Evolutionary conservation across 64 coral and sea anemone genomes (phyloP).

Genomic region (Montipora capricornis): DNA sequence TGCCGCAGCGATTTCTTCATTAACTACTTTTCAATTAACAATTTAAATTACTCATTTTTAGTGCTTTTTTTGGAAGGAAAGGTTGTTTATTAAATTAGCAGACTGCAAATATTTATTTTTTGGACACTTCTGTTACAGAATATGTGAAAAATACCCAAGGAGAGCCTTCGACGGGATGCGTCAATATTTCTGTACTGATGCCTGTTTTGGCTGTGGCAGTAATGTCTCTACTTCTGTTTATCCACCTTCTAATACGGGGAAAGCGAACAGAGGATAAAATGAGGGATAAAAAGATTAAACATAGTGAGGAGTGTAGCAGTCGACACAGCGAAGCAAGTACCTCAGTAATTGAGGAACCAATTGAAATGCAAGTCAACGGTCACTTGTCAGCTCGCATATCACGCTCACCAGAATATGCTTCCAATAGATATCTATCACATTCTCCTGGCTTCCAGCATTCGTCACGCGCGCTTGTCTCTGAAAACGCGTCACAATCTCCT

Average conservation of each 20-base stretch:
- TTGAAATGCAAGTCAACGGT: slow-evolving; percentile 8
- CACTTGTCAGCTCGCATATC: not conserved
- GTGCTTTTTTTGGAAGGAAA: not conserved
- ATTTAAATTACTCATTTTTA: too few relatives aligned
- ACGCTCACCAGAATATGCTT: not conserved
- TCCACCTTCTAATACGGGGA: not conserved
- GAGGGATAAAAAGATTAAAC: not conserved
- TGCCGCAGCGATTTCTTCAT: too few relatives aligned
- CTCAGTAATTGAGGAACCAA: not conserved
- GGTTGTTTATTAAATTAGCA: not conserved
- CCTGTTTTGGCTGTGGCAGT: slow-evolving; percentile 36
- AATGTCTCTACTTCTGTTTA: slow-evolving; percentile 10
- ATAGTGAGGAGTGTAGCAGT: not conserved
- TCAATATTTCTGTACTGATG: slow-evolving; percentile 44
- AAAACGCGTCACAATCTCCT: not conserved
- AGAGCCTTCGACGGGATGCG: slow-evolving; percentile 13
- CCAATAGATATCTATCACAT: not conserved
- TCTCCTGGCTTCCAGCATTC: too few relatives aligned
- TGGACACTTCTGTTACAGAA: not conserved
- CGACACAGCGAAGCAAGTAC: slow-evolving; percentile 18
- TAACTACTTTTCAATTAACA: too few relatives aligned
- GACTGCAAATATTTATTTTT: not conserved
- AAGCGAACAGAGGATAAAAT: not conserved
- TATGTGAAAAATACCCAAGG: not conserved
- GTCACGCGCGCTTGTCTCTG: not conserved